Conservation (phyloP, 2,113 vertebrate species). For the Grallaria varia region DNA sequence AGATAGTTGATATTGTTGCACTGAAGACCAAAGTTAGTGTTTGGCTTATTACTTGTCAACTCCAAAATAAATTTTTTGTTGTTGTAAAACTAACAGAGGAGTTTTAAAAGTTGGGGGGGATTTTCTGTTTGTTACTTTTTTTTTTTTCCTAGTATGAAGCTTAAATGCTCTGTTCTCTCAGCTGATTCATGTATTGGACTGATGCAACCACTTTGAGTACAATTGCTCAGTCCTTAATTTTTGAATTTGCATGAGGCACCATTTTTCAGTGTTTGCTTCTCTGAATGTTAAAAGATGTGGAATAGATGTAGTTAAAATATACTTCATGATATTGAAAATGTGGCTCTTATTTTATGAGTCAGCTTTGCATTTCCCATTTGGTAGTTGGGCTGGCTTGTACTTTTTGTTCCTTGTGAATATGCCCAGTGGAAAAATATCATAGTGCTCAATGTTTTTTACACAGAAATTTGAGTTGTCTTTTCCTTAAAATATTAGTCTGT, state of each 20-base stretch:
- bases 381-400: conserved; percentile 56
- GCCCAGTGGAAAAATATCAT: conserved; percentile 46
- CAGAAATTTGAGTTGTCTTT: conserved; percentile 69
- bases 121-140: not conserved
- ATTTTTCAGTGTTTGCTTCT: not conserved
- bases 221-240: not conserved
- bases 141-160: not conserved
- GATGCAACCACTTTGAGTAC: not conserved
- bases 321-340: not conserved
- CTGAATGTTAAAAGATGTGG: not conserved
- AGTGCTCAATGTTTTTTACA: conserved; percentile 68
- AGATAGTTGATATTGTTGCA: not conserved
- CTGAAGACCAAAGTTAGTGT: not conserved
- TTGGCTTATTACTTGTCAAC: not conserved
- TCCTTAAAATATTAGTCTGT: conserved; percentile 61
- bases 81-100: not conserved
- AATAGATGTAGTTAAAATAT: not conserved
- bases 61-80: not conserved
- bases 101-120: not conserved
- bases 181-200: not conserved
- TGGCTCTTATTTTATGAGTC: not conserved
- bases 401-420: conserved; percentile 73
- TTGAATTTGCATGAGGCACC: not conserved
- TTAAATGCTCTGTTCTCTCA: not conserved
- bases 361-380: not conserved